Conservation (phyloP, 2,888 invertebrate species). For the Tillus elongatus region DNA sequence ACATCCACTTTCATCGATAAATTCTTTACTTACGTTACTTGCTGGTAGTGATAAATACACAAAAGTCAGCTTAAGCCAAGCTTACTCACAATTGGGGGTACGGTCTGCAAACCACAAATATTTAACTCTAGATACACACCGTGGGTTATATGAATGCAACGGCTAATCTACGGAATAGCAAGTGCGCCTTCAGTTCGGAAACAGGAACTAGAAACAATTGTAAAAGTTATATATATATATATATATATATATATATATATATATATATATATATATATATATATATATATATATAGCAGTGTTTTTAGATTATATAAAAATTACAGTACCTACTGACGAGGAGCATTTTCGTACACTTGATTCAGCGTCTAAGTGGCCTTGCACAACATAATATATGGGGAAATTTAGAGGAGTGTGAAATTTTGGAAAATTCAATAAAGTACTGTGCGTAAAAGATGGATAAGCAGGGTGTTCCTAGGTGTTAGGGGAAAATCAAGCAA, state of each 20-base stretch:
- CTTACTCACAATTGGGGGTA: slow-evolving; percentile 32
- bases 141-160: slow-evolving; percentile 28
- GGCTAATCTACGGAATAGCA: slow-evolving; percentile 29
- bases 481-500: slow-evolving; percentile 29
- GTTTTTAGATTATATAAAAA: slow-evolving; percentile 16
- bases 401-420: slow-evolving; percentile 26
- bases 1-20: slow-evolving; percentile 23
- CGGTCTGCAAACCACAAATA: slow-evolving; percentile 26
- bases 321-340: slow-evolving; percentile 22
- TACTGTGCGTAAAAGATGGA: slow-evolving; percentile 30
- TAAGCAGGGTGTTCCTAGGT: slow-evolving; percentile 28
- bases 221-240: no score
- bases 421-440: slow-evolving; percentile 24
- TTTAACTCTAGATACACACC: slow-evolving; percentile 31
- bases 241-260: slow-evolving; percentile 21
- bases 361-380: slow-evolving; percentile 21
- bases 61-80: slow-evolving; percentile 25
- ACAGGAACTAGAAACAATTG: slow-evolving; percentile 28
- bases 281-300: slow-evolving; percentile 13
- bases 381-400: slow-evolving; percentile 24
- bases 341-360: slow-evolving; percentile 23
- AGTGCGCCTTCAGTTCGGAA: slow-evolving; percentile 32
- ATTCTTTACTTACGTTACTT: no score
- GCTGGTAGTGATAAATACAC: slow-evolving; percentile 14
- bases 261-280: slow-evolving; percentile 26